Conservation (phyloP, 2,797 vertebrate genomes). For the Propithecus perrieri region DNA sequence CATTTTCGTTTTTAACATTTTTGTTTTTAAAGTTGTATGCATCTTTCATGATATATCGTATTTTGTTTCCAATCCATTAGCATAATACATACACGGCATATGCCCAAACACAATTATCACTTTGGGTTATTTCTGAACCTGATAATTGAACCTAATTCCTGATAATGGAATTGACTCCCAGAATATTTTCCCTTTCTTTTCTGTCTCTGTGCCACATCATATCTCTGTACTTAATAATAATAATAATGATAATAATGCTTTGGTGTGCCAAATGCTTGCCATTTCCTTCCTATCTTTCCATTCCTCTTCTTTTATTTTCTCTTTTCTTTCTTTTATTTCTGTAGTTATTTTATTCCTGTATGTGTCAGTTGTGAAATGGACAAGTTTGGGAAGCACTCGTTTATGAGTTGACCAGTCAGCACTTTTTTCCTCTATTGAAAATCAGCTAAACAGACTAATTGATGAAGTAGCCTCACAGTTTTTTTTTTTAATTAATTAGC, state of each 20-base stretch:
- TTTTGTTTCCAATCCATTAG: neutral
- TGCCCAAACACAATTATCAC: neutral
- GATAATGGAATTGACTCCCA: neutral
- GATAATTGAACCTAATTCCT: neutral
- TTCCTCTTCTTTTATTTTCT: neutral
- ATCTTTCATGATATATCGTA: neutral
- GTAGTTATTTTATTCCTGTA: neutral
- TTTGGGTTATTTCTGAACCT: neutral
- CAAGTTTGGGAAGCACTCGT: neutral
- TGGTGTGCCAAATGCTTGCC: neutral
- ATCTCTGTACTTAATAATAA: neutral
- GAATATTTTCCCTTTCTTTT: neutral
- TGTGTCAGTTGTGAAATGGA: neutral
- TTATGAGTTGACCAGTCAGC: fast-evolving
- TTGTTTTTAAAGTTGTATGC: neutral
- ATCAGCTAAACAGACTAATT: neutral
- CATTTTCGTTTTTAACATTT: neutral
- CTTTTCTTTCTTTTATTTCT: neutral
- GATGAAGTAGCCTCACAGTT: neutral
- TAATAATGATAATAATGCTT: neutral
- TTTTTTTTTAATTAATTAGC: neutral
- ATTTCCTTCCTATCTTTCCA: neutral
- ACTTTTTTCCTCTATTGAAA: slow-evolving; percentile 15
- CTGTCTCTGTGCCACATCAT: neutral
- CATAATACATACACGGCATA: neutral